Evolutionary conservation across 1,140 invertebrate species (phyloP).

Genomic region (Temnothorax longispinosus): DNA sequence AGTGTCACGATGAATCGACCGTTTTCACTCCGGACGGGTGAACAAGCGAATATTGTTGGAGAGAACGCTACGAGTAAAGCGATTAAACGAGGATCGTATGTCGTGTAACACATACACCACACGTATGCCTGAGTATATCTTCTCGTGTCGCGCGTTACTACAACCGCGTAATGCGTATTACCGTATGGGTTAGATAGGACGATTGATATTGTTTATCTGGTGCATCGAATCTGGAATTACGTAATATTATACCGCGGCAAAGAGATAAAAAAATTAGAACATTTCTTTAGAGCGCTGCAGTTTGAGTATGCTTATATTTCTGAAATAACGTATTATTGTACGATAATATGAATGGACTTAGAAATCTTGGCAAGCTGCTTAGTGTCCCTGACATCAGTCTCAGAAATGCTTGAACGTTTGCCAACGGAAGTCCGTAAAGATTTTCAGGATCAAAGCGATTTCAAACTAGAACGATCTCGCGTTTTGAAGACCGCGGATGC

Average conservation of each 20-base stretch:
- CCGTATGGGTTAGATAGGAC: not conserved
- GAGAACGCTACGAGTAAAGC: constrained; percentile 42
- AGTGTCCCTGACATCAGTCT: constrained; percentile 14
- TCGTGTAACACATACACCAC: constrained; percentile 5
- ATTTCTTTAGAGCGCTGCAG: not conserved
- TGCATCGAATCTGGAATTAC: not conserved
- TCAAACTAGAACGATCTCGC: not conserved
- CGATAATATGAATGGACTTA: not conserved
- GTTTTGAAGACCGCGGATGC: not conserved
- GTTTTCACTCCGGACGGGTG: constrained; percentile 16
- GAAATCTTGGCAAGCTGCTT: constrained; percentile 3
- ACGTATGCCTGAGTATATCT: not conserved
- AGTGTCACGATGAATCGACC: constrained; percentile 44
- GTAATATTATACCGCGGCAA: not conserved
- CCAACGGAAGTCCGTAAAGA: constrained; percentile 18
- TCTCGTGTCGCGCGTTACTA: constrained; percentile 1
- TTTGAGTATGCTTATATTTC: not conserved
- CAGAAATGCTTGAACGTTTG: constrained; percentile 29
- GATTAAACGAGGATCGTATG: constrained; percentile 36
- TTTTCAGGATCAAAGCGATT: constrained; percentile 5
- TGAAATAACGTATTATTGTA: not conserved
- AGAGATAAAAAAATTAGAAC: not conserved
- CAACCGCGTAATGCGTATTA: constrained; percentile 37
- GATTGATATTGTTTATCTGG: constrained; percentile 25
- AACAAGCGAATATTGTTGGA: constrained; percentile 37